Base-by-base conservation (phyloP, 2,888 invertebrate species). In the Synergus umbraculus region DNA sequence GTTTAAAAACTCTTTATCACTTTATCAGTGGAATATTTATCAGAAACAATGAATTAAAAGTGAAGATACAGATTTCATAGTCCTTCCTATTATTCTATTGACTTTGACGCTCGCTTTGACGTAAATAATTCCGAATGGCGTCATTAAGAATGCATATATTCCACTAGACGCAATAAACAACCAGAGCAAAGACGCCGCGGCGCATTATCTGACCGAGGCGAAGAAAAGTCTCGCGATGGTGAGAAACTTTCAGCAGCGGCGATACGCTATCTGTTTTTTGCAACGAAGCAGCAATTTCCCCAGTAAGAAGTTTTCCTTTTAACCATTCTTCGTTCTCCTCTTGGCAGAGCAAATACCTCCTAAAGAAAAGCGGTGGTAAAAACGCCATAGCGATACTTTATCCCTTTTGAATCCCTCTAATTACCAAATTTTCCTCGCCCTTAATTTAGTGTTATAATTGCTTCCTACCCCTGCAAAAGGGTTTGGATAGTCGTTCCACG, bases 391-490 rank as follows among this genome's bases (percentile, higher is more conserved):
- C 41, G 49, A 73, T 73, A 73, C 54, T 91, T 88, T 87, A 88
- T 89, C 89, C 89, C 87, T 88, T 90, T 88, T 86, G 88, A 89
- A 90, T 89, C 90, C 87, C 88, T 85, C 90, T 91, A 91, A 92
- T 92, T 92, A 90, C 91, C 91, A 90, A 92, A 92, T 92, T 92
- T 91, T 92, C 91, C 88, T 89, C 88, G 88, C 88, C 90, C 90
- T 91, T 90, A 91, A 92, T 91, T 92, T 90, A 90, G 87, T 88
- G 86, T 87, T 89, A 90, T 91, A 92, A 92, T 92, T 92, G 89
- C 91, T 91, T 88, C 88, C 89, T 85, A 87, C 89, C 88, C 87
- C 87, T 86, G 85, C 85, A 79, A 76, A 83, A 87, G 89, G 88
- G 88, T 81, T 80, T 67, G 73, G 15, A 69, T 66, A 18, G 46